Evolutionary conservation across 2,113 vertebrate species (phyloP).

Genomic region (Castor canadensis): DNA sequence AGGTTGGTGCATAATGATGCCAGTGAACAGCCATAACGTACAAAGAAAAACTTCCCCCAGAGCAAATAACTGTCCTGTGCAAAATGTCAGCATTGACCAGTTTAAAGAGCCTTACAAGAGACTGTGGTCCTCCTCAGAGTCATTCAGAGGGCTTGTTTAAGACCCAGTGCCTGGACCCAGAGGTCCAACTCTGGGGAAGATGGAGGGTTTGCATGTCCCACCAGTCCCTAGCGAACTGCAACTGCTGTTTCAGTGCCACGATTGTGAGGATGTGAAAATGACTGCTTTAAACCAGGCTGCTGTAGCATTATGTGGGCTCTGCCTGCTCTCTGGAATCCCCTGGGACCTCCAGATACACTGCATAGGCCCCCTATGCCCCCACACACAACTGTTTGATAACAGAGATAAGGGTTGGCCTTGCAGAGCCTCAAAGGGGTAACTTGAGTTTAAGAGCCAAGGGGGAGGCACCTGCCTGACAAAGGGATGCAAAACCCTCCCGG

Average conservation of each 20-base stretch:
- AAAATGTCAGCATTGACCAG: no score
- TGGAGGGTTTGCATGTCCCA: no score
- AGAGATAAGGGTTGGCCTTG: not conserved
- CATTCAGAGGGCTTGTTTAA: not conserved
- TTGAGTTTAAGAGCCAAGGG: no score
- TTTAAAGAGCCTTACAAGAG: no score
- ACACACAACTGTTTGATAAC: not conserved
- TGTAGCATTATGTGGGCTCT: no score
- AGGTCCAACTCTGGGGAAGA: no score
- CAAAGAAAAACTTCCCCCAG: not conserved
- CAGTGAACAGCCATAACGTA: not conserved
- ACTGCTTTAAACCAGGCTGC: not conserved
- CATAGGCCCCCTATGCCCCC: no score
- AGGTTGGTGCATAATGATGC: not conserved
- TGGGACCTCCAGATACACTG: not conserved
- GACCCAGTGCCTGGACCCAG: not conserved
- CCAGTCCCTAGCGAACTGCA: not conserved
- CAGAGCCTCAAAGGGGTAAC: not conserved
- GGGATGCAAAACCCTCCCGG: not conserved
- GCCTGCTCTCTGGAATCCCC: not conserved
- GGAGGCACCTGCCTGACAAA: not conserved
- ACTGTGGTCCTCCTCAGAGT: not conserved
- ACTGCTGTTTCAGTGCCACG: not conserved
- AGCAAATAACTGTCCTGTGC: no score
- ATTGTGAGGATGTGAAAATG: not conserved